A percentile compares a stretch with the other conserved stretches of the same genome.
Conservation (phyloP, 2,797 vertebrate genomes). For the Chiroxiphia lanceolata region DNA sequence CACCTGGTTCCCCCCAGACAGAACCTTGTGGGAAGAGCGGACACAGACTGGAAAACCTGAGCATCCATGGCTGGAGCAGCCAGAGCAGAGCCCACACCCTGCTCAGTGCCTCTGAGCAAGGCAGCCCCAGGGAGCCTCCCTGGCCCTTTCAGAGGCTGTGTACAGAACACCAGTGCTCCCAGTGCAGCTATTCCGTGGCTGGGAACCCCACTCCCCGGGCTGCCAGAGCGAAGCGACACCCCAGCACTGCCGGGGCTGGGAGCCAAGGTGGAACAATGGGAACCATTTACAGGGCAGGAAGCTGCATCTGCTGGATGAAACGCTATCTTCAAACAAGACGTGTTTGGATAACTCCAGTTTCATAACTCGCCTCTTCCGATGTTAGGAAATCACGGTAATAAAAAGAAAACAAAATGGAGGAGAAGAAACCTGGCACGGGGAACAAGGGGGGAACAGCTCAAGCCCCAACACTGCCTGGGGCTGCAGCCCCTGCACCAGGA, state of each 20-base stretch:
- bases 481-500: background rate
- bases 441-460: background rate
- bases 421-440: background rate
- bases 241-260: background rate
- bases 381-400: conserved; percentile 61
- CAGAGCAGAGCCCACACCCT: rapidly evolving
- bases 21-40: background rate
- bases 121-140: background rate
- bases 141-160: background rate
- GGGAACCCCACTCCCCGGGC: background rate
- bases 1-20: background rate
- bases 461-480: rapidly evolving
- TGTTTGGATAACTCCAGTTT: conserved; percentile 71
- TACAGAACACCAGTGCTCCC: background rate
- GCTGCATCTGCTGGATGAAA: conserved; percentile 62
- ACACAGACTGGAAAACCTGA: background rate
- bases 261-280: conserved; percentile 62
- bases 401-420: conserved; percentile 46
- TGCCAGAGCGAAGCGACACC: background rate
- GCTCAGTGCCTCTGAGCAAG: background rate
- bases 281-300: conserved; percentile 64
- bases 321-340: conserved; percentile 67
- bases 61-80: background rate
- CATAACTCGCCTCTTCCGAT: conserved; percentile 62
- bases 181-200: background rate